phyloP scores from a whole-genome alignment of 2,113 vertebrate genomes.

The Oreamnos americanus region DNA sequence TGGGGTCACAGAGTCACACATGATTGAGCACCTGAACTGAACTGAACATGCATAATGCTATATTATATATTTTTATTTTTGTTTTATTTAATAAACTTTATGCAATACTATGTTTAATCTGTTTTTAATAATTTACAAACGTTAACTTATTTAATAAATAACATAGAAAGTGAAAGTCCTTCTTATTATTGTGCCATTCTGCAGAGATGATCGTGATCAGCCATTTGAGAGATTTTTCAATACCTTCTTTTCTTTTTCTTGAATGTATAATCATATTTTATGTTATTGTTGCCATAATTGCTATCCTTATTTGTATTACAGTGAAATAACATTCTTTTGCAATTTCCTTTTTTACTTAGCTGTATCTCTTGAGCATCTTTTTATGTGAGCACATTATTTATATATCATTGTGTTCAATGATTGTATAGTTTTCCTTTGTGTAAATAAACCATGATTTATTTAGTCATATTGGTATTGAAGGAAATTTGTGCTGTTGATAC shows the following conservation, averaged over 20 bases:
- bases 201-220: background rate
- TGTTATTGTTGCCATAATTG: background rate
- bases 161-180: background rate
- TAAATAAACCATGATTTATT: background rate
- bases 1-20: fast-evolving
- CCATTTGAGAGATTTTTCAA: background rate
- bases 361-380: background rate
- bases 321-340: background rate
- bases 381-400: background rate
- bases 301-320: background rate
- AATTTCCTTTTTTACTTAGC: background rate
- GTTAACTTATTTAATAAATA: background rate
- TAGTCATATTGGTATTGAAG: background rate
- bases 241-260: background rate
- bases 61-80: background rate
- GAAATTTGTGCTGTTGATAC: background rate
- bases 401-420: background rate
- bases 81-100: background rate
- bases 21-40: background rate
- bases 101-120: background rate
- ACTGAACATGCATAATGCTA: background rate
- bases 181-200: background rate
- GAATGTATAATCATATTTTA: background rate
- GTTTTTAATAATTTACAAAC: background rate
- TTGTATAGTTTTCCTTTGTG: background rate